Evolutionary conservation across 2,888 invertebrate genomes (phyloP).

Genomic region (Amblyjoppa proteus): DNA sequence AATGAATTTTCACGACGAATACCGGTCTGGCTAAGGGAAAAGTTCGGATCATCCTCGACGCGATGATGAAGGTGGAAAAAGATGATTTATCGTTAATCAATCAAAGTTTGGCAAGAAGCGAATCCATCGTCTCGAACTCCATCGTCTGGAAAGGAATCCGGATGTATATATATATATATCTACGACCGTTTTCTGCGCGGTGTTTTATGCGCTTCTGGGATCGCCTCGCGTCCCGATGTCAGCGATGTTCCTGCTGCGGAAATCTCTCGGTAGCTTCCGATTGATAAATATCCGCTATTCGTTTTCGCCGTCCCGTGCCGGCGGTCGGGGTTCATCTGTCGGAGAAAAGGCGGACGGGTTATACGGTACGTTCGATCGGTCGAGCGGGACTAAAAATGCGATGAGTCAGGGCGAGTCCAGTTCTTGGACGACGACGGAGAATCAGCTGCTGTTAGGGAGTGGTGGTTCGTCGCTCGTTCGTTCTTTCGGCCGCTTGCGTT

Average conservation of each 20-base stretch:
- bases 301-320: constrained; percentile 20
- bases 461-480: constrained; percentile 59
- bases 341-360: constrained; percentile 19
- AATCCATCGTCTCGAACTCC: not conserved
- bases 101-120: not conserved
- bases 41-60: not conserved
- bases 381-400: constrained; percentile 66
- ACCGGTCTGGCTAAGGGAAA: not conserved
- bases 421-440: constrained; percentile 38
- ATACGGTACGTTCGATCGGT: constrained; percentile 36
- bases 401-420: constrained; percentile 65
- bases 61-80: not conserved
- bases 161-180: not conserved
- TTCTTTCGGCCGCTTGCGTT: constrained; percentile 63
- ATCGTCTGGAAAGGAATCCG: not conserved
- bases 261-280: constrained; percentile 13
- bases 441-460: constrained; percentile 20
- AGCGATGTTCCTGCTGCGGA: constrained; percentile 3
- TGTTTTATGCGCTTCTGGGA: constrained; percentile 3
- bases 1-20: not conserved
- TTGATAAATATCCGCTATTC: constrained; percentile 49
- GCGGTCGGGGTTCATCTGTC: constrained; percentile 36
- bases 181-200: not conserved
- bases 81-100: not conserved
- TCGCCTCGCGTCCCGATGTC: not conserved